Evolutionary conservation across 2,888 invertebrate species (phyloP).

Genomic region (Ochlodes sylvanus): DNA sequence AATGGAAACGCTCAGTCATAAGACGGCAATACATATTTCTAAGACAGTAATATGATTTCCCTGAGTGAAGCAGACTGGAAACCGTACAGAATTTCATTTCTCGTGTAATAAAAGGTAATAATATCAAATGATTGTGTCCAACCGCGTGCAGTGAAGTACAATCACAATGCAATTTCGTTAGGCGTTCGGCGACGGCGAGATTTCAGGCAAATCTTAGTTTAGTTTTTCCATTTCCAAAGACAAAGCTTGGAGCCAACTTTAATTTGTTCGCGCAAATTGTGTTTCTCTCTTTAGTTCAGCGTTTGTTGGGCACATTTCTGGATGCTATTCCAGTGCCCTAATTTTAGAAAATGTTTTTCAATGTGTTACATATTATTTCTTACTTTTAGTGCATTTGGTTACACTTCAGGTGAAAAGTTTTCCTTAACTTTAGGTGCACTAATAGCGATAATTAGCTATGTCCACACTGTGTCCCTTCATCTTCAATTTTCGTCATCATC

Average conservation of each 20-base stretch:
- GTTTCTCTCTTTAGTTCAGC: slow-evolving; percentile 33
- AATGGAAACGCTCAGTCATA: neutral
- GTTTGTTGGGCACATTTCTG: slow-evolving; percentile 30
- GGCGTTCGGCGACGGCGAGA: slow-evolving; percentile 30
- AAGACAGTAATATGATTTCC: slow-evolving; percentile 32
- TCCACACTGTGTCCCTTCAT: too few species aligned
- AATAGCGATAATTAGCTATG: too few species aligned
- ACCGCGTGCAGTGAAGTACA: slow-evolving; percentile 67
- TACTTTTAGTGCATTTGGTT: too few species aligned
- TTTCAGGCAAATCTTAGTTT: slow-evolving; percentile 38
- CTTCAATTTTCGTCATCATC: too few species aligned
- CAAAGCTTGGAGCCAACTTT: slow-evolving; percentile 37
- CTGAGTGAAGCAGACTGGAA: slow-evolving; percentile 24
- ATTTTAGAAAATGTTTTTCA: slow-evolving; percentile 24
- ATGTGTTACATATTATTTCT: neutral
- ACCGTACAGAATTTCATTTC: slow-evolving; percentile 48
- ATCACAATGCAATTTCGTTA: slow-evolving; percentile 75
- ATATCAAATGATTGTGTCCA: slow-evolving; percentile 68
- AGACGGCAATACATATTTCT: slow-evolving; percentile 17
- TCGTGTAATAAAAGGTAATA: slow-evolving; percentile 65
- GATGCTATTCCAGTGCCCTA: slow-evolving; percentile 11
- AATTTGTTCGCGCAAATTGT: slow-evolving; percentile 33
- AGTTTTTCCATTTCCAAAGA: slow-evolving; percentile 39
- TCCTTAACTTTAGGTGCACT: too few species aligned
- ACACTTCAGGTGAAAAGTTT: too few species aligned